These are phyloP conservation scores for Parotocinclus haroldoi DNA, from an alignment of 2,797 vertebrate species.

Conservation along the genomic window DNA sequence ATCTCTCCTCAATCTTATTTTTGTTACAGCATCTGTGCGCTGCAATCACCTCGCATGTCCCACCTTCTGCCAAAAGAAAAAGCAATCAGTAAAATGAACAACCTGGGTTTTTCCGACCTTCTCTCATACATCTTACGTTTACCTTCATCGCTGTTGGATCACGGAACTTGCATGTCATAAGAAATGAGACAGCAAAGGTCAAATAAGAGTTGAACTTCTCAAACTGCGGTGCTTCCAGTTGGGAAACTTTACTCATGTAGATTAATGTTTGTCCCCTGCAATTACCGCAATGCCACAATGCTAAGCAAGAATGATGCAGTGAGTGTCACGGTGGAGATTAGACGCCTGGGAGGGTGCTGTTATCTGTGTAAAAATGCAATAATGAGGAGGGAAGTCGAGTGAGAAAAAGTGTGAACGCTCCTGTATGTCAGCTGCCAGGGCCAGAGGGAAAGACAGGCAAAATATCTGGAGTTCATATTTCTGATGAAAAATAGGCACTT, in stretches of 20 bases:
- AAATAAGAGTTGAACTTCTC: slow-evolving; percentile 24
- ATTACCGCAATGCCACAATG: slow-evolving; percentile 19
- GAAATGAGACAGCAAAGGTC: slow-evolving; percentile 5
- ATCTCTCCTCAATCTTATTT: slow-evolving; percentile 97
- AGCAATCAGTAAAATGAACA: slow-evolving; percentile 17
- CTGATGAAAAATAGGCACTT: too few relatives aligned
- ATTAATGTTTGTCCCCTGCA: slow-evolving; percentile 37
- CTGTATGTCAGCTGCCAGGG: slow-evolving; percentile 52
- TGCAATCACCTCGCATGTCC: slow-evolving; percentile 98
- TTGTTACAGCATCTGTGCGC: slow-evolving; percentile 99
- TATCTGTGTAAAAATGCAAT: slow-evolving; percentile 41
- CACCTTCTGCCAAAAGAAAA: slow-evolving; percentile 80
- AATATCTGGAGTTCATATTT: slow-evolving; percentile 2
- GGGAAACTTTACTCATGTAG: slow-evolving; percentile 29
- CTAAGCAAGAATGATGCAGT: slow-evolving; percentile 22
- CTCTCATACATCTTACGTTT: slow-evolving; percentile 7
- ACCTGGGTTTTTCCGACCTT: slow-evolving; percentile 9
- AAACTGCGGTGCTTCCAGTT: slow-evolving; percentile 16
- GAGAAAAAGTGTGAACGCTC: slow-evolving; percentile 45
- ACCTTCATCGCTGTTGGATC: neutral
- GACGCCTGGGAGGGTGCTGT: slow-evolving; percentile 15
- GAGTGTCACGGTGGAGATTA: slow-evolving; percentile 6
- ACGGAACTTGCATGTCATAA: slow-evolving; percentile 8
- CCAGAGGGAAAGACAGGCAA: slow-evolving; percentile 35
- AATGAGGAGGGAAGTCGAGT: slow-evolving; percentile 29